phyloP scores from a whole-genome alignment of 2,113 vertebrate species.

The Catagonus wagneri region DNA sequence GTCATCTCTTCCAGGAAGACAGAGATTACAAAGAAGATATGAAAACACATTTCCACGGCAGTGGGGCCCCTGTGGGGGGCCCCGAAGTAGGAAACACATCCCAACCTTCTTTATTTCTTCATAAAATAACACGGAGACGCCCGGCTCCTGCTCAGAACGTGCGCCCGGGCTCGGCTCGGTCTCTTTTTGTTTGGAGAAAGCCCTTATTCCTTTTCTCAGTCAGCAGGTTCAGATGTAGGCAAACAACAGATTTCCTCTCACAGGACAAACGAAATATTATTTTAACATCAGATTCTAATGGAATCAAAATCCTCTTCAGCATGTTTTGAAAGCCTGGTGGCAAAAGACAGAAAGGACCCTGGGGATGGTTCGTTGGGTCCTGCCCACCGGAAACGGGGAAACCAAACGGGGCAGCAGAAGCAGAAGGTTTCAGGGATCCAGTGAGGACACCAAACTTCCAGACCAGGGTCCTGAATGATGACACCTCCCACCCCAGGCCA shows the following conservation, averaged over 20 bases:
- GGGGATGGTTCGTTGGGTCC: not conserved
- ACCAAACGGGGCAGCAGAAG: not conserved
- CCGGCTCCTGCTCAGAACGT: not conserved
- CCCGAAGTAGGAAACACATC: not conserved
- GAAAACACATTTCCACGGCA: not conserved
- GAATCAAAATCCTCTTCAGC: constrained; percentile 40
- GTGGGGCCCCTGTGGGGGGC: not conserved
- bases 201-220: constrained; percentile 52
- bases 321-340: constrained; percentile 53
- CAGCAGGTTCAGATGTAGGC: constrained; percentile 46
- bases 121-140: not conserved
- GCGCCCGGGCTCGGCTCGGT: not conserved
- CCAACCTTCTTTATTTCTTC: not conserved
- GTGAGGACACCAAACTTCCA: not conserved
- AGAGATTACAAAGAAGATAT: not conserved
- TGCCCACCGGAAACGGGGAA: not conserved
- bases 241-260: constrained; percentile 71
- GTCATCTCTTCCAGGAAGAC: not conserved
- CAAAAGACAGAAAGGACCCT: constrained; percentile 4
- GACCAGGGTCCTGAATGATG: not conserved
- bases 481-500: not conserved
- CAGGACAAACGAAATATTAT: constrained; percentile 71
- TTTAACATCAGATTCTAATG: constrained; percentile 67
- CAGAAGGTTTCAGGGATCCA: not conserved
- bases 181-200: constrained; percentile 47